Conservation (phyloP, 2,113 vertebrate species). For the sheep (Ovis aries) region ARS-UI_Ramb_v3.0 NC_056054.1:17483001-17483500, state of each 20-base stretch:
- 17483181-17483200: background rate
- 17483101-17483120: background rate
- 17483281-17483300: background rate
- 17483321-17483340: background rate
- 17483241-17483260: background rate
- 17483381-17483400: background rate
- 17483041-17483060: background rate
- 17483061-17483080: background rate
- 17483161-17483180: background rate
- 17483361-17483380: background rate
- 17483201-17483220: background rate
- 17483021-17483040: background rate
- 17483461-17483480: background rate
- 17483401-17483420: background rate
- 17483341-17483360: background rate
- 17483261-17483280: background rate
- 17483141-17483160: background rate
- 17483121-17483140: background rate
- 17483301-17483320: background rate
- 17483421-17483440: background rate
- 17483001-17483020: background rate
- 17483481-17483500: background rate
- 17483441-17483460: background rate
- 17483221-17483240: background rate
- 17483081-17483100: background rate